Evolutionary conservation across 2,888 invertebrate genomes (phyloP).

Genomic region (Rhamnusium bicolor): DNA sequence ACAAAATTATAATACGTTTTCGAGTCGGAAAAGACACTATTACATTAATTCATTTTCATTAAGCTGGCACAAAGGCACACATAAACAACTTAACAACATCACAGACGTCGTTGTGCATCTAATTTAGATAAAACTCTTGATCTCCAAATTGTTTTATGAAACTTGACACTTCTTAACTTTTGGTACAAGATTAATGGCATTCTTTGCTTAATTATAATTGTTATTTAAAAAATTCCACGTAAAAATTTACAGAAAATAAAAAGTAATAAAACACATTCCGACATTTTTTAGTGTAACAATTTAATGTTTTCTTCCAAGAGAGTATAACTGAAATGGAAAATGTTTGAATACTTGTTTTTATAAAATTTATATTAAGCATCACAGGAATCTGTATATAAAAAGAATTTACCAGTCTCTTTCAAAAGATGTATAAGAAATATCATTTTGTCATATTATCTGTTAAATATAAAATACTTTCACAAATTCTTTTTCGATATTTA

Average conservation of each 20-base stretch:
- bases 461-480: too few species aligned
- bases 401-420: too few species aligned
- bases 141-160: neutral
- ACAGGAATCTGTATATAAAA: too few species aligned
- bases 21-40: neutral
- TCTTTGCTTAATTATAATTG: neutral
- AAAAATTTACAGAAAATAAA: neutral
- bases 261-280: neutral
- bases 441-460: too few species aligned
- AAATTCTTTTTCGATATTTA: too few species aligned
- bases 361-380: too few species aligned
- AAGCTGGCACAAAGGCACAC: neutral
- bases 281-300: neutral
- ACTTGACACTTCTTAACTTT: neutral
- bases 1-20: too few species aligned
- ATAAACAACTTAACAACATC: conserved; percentile 15
- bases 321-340: neutral
- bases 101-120: conserved; percentile 4
- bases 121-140: conserved; percentile 18
- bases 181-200: neutral
- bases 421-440: too few species aligned
- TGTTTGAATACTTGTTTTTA: too few species aligned
- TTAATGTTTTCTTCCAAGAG: neutral
- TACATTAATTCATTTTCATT: neutral
- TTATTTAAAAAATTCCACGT: neutral